A percentile compares a stretch with the other conserved stretches of the same genome.
Evolutionary conservation across 2,113 vertebrate genomes (phyloP).

Genomic region (Vulpes lagopus): DNA sequence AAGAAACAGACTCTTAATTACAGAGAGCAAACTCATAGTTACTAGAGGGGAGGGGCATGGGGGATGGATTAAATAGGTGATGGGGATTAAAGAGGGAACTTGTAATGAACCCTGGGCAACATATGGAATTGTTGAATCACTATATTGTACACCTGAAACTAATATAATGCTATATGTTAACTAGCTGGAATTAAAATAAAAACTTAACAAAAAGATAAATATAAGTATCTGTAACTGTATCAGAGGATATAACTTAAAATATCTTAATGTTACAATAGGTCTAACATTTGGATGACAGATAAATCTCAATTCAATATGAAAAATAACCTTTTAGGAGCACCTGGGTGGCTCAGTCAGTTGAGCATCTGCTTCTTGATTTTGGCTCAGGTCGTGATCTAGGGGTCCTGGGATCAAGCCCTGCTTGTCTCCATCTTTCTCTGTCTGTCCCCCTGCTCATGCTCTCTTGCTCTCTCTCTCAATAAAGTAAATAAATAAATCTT

Average conservation of each 20-base stretch:
- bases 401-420: neutral
- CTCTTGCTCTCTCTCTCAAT: neutral
- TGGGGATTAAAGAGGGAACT: neutral
- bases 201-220: neutral
- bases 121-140: neutral
- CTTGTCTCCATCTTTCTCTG: neutral
- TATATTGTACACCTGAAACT: neutral
- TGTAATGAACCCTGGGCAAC: neutral
- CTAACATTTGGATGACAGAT: neutral
- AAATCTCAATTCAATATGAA: neutral
- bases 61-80: neutral
- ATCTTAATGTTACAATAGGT: neutral
- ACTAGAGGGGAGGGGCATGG: neutral
- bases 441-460: neutral
- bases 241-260: neutral
- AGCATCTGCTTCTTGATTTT: neutral
- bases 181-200: neutral
- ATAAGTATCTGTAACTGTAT: neutral
- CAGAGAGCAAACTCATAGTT: neutral
- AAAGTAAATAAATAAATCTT: neutral
- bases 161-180: neutral
- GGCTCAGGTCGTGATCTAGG: neutral
- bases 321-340: neutral
- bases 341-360: neutral
- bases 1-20: neutral